These are phyloP conservation scores for Apamea epomidion DNA, from an alignment of 2,888 invertebrate genomes.

Conservation along the genomic window DNA sequence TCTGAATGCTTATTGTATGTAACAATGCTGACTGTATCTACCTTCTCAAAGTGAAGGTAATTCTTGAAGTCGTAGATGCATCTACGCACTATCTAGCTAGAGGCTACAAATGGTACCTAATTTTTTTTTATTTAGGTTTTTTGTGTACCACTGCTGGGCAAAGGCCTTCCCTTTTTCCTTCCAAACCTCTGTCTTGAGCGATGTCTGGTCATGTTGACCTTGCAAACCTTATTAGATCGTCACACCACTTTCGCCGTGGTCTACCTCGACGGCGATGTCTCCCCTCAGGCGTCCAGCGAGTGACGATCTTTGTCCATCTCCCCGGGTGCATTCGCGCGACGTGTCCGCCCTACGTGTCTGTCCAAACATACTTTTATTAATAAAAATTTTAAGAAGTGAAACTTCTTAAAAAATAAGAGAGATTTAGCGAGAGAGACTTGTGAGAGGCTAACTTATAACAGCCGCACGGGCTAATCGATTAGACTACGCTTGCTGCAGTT, in stretches of 20 bases:
- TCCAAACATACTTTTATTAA: neutral
- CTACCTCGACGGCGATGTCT: too few relatives aligned
- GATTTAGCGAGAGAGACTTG: neutral
- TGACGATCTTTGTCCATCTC: too few relatives aligned
- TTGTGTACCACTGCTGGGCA: too few relatives aligned
- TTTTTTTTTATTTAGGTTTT: too few relatives aligned
- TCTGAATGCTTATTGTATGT: neutral
- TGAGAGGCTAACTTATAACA: neutral
- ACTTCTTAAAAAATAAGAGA: neutral
- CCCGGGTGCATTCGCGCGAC: too few relatives aligned
- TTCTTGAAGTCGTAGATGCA: neutral
- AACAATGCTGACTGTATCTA: neutral
- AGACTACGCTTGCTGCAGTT: neutral
- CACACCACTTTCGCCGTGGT: too few relatives aligned
- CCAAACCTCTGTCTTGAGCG: too few relatives aligned
- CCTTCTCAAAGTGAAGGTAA: neutral
- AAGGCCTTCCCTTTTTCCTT: too few relatives aligned
- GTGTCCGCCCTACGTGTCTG: too few relatives aligned
- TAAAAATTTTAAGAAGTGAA: neutral
- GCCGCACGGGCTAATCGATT: neutral
- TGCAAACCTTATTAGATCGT: too few relatives aligned
- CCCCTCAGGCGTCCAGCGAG: too few relatives aligned
- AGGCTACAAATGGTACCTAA: neutral
- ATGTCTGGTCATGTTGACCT: too few relatives aligned
- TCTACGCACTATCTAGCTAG: neutral